phyloP scores from a whole-genome alignment of 2,113 vertebrate species.

The Microcebus murinus region DNA sequence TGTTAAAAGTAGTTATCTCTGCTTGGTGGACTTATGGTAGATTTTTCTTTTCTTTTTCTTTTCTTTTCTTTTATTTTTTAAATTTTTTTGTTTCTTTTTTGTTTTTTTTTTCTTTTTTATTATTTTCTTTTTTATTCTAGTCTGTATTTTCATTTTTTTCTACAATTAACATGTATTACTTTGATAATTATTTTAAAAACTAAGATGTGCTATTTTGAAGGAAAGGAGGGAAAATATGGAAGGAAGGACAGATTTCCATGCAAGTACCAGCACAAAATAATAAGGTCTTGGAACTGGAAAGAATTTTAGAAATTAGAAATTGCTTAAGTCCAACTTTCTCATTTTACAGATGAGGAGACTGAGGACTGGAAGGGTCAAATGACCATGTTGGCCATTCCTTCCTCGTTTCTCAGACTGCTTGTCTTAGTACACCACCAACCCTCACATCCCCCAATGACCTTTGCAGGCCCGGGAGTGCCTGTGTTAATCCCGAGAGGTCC shows the following conservation, averaged over 20 bases:
- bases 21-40: neutral
- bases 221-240: neutral
- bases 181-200: conserved; percentile 4
- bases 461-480: fast-evolving
- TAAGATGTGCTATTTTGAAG: neutral
- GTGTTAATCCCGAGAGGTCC: neutral
- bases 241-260: neutral
- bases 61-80: too few relatives aligned
- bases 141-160: neutral
- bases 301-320: neutral
- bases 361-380: neutral
- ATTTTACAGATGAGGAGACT: neutral
- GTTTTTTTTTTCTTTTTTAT: too few relatives aligned
- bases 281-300: neutral
- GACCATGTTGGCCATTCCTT: fast-evolving
- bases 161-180: neutral
- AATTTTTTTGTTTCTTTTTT: too few relatives aligned
- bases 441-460: neutral
- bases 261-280: neutral
- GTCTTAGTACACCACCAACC: neutral
- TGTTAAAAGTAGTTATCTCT: neutral
- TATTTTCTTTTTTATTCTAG: neutral
- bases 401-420: neutral
- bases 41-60: neutral
- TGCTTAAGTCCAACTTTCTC: neutral